A percentile compares a stretch with the other conserved stretches of the same genome.
Conservation (phyloP, 2,888 invertebrate species). For the Sinelater perroti region DNA sequence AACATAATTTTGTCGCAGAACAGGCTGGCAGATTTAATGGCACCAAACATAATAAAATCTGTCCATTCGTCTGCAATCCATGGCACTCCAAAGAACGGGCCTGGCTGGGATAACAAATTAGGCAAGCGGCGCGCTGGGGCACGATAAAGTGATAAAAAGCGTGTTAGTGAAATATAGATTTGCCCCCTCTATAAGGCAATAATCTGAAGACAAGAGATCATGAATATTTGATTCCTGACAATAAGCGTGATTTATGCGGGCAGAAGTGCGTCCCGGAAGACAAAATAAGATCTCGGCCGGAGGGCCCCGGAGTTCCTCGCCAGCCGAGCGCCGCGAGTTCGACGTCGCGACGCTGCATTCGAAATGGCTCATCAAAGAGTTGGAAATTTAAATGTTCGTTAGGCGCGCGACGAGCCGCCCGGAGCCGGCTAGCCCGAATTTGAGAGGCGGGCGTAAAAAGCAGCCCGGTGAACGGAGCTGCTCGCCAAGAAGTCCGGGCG, state of each 20-base stretch:
- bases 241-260: conserved; percentile 41
- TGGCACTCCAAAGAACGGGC: no score
- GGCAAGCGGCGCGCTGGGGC: not conserved
- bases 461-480: not conserved
- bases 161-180: conserved; percentile 28
- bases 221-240: conserved; percentile 40
- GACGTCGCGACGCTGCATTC: no score
- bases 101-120: conserved; percentile 10
- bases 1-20: no score
- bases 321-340: no score
- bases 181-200: conserved; percentile 38
- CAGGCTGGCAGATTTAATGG: no score
- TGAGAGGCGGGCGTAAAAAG: not conserved
- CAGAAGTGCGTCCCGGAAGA: conserved; percentile 29
- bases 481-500: not conserved
- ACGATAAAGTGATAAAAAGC: conserved; percentile 5
- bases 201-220: conserved; percentile 37
- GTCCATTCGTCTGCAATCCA: no score
- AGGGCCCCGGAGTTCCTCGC: no score
- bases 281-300: conserved; percentile 32
- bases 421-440: not conserved
- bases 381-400: no score
- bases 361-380: no score
- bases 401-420: no score
- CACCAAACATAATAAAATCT: no score